Evolutionary conservation across 2,113 vertebrate species (phyloP).

Genomic region (Cyprinus carpio): DNA sequence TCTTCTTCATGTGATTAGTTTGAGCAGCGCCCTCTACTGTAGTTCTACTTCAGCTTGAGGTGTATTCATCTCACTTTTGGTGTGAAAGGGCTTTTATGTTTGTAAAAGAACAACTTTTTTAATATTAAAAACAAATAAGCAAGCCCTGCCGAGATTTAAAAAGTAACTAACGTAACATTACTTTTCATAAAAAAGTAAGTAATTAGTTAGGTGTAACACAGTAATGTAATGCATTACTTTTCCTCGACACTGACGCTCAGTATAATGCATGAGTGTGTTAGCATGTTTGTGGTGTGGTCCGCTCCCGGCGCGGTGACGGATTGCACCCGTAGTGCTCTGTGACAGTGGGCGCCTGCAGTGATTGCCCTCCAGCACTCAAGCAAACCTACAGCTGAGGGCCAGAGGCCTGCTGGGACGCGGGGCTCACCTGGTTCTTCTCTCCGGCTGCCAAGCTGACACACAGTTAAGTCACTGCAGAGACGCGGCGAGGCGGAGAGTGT

Average conservation of each 20-base stretch:
- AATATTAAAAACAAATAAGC: too few relatives aligned
- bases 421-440: slow-evolving; percentile 57
- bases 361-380: slow-evolving; percentile 48
- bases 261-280: neutral
- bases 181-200: too few relatives aligned
- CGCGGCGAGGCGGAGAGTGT: slow-evolving; percentile 20
- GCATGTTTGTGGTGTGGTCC: slow-evolving; percentile 41
- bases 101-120: too few relatives aligned
- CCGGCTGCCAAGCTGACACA: slow-evolving; percentile 45
- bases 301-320: slow-evolving; percentile 52
- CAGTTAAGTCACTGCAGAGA: slow-evolving; percentile 42
- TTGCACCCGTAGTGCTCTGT: slow-evolving; percentile 37
- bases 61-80: too few relatives aligned
- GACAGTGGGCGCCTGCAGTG: slow-evolving; percentile 54
- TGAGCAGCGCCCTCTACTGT: too few relatives aligned
- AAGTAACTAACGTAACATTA: too few relatives aligned
- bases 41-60: too few relatives aligned
- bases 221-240: too few relatives aligned
- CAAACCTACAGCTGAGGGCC: slow-evolving; percentile 24
- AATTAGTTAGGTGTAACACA: too few relatives aligned
- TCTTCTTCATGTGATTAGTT: too few relatives aligned
- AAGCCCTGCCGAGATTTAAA: too few relatives aligned
- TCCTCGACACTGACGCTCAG: neutral
- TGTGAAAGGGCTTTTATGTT: too few relatives aligned
- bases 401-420: slow-evolving; percentile 6